Evolutionary conservation across 1,140 invertebrate species (phyloP).

Genomic region (Psilanteris sp.): DNA sequence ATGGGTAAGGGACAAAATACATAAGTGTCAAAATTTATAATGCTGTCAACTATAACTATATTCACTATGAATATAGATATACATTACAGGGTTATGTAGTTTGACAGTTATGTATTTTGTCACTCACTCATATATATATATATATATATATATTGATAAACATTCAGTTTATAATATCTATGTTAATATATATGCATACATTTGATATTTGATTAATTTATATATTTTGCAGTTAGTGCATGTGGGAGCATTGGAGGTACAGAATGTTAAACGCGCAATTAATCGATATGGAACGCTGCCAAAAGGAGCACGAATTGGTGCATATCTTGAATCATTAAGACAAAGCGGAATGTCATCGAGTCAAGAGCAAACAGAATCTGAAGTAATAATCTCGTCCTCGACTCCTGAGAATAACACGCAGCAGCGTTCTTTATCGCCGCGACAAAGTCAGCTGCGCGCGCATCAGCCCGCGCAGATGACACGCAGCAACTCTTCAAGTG

Average conservation of each 20-base stretch:
- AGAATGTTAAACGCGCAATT: conserved; percentile 97
- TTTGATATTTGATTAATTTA: too few species aligned
- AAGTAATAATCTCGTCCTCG: conserved; percentile 11
- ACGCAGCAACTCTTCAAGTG: conserved; percentile 89
- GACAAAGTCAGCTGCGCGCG: conserved; percentile 83
- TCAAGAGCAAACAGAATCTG: conserved; percentile 55
- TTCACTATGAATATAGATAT: too few species aligned
- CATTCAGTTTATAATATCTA: too few species aligned
- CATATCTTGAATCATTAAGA: conserved; percentile 94
- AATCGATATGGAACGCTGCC: conserved; percentile 98
- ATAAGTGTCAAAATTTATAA: too few species aligned
- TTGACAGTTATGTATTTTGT: too few species aligned
- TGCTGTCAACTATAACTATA: too few species aligned
- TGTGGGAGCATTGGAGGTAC: conserved; percentile 95
- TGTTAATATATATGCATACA: too few species aligned
- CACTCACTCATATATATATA: too few species aligned
- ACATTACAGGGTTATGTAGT: too few species aligned
- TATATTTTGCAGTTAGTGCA: conserved; percentile 82
- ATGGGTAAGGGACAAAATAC: too few species aligned
- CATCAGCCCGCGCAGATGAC: conserved; percentile 88
- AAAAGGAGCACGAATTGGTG: conserved; percentile 96
- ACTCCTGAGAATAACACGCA: conserved; percentile 63
- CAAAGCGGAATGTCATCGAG: conserved; percentile 84
- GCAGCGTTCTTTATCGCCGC: conserved; percentile 79
- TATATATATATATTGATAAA: too few species aligned